A percentile compares a stretch with the other conserved stretches of the same genome.
Evolutionary conservation across 2,888 invertebrate species (phyloP).

Genomic region (Patella ulyssiponensis): DNA sequence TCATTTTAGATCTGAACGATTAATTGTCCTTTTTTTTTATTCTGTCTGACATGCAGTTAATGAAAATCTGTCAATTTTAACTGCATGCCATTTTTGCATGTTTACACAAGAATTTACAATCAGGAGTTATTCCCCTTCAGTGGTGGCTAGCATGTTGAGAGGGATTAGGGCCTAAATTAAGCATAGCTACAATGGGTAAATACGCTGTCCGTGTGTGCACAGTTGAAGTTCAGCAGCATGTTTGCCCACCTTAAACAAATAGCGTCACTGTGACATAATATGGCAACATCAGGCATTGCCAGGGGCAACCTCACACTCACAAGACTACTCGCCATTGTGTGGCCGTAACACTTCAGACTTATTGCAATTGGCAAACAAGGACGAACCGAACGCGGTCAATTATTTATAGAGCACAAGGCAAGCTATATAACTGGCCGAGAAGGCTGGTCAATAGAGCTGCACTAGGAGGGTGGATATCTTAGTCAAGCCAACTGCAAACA

Average conservation of each 20-base stretch:
- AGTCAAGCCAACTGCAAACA: background rate
- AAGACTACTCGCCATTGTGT: background rate
- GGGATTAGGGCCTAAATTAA: constrained; percentile 28
- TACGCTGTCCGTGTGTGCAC: constrained; percentile 12
- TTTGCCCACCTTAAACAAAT: constrained; percentile 12
- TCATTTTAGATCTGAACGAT: no score
- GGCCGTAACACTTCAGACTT: constrained; percentile 4
- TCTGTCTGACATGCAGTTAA: no score
- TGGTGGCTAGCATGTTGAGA: background rate
- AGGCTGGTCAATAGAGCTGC: constrained; percentile 1
- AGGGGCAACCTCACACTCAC: no score
- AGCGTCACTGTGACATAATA: background rate
- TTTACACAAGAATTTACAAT: constrained; percentile 8
- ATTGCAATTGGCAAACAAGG: background rate
- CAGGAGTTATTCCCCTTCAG: constrained; percentile 8
- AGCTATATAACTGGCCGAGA: background rate
- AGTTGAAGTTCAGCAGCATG: constrained; percentile 7
- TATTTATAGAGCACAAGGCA: constrained; percentile 10
- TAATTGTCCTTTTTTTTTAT: no score
- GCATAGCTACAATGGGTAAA: constrained; percentile 23
- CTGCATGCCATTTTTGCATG: constrained; percentile 12
- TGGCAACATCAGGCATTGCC: background rate
- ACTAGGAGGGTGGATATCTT: background rate
- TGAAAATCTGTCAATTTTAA: background rate
- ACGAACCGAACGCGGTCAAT: background rate